Evolutionary conservation across 2,797 vertebrate species (phyloP), one percentile per base, ranked within the genome.

Genomic region (Catamblyrhynchus diadema): DNA sequence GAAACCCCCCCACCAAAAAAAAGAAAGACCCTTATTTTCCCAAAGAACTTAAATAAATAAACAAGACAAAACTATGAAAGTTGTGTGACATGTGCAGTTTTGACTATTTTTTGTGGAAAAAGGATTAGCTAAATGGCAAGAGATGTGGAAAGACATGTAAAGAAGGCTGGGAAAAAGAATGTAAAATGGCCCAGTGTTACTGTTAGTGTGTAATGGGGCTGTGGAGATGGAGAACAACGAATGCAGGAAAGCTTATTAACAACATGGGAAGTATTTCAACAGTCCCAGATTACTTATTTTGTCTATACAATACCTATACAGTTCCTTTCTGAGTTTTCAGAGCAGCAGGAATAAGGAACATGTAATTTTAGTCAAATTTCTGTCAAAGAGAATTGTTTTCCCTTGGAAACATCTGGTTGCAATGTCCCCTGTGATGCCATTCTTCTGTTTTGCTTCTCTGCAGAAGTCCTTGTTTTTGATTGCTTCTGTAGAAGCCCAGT

Each of bases 351-450:
- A 53, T 41, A 85, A 70, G 18, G 9, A 91, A 6, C 19, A 42
- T n/a, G 30, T 18, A 48, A 39, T 71, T 10, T 86, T 30, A 48
- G 16, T 50, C n/a, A 56, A 54, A 67, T 62, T 79, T 89, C 33
- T 70, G 8, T 25, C 33, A 93, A 41, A 75, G 10, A 77, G 6
- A 67, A 57, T 42, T 37, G 9, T 82, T 93, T 92, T 85, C 56
- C 69, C 48, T 86, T 88, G 80, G 39, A 93, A 93, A 94, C 65
- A 74, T 61, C 48, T 86, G 80, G 30, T 81, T 90, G 19, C 24
- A 73, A 8, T 30, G 48, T 82, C 30, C n/a, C 53, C 21, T 35
- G 23, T 73, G 67, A 78, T 44, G 30, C 4, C 19, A 32, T 64
- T 87, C 50, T 74, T 62, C 39, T 75, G 18, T 74, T 94, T 64